Evolutionary conservation across 2,113 vertebrate genomes (phyloP).

Genomic region (Saccopteryx leptura): DNA sequence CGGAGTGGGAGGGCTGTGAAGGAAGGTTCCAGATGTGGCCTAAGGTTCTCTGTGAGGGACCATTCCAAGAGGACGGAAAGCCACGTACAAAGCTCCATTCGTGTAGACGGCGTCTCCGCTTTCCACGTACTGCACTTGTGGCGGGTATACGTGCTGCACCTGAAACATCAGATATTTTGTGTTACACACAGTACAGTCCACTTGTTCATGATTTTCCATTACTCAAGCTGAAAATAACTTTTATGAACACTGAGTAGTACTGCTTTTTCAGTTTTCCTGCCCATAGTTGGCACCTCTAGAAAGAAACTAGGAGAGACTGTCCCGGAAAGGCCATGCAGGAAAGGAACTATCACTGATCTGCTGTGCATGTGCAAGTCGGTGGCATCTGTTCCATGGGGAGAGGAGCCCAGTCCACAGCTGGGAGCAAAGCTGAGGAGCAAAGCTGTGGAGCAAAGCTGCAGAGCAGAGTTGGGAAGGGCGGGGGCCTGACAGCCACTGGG

Average conservation of each 20-base stretch:
- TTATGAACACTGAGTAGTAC: background rate
- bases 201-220: background rate
- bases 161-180: slow-evolving; percentile 76
- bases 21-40: background rate
- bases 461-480: background rate
- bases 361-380: no score
- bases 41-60: background rate
- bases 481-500: background rate
- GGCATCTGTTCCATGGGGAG: background rate
- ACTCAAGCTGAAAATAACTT: background rate
- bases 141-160: slow-evolving; percentile 96
- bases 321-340: background rate
- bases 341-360: background rate
- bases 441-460: background rate
- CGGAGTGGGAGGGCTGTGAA: background rate
- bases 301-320: background rate
- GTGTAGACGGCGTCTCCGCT: slow-evolving; percentile 95
- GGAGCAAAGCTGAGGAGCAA: background rate
- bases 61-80: background rate
- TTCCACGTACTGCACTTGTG: slow-evolving; percentile 98
- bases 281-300: background rate
- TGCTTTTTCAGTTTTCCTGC: background rate
- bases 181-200: background rate
- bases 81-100: slow-evolving; percentile 96
- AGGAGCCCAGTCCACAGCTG: no score